These are phyloP conservation scores for Danio albolineatus DNA, from an alignment of 2,797 vertebrate species.

Conservation along the genomic window DNA sequence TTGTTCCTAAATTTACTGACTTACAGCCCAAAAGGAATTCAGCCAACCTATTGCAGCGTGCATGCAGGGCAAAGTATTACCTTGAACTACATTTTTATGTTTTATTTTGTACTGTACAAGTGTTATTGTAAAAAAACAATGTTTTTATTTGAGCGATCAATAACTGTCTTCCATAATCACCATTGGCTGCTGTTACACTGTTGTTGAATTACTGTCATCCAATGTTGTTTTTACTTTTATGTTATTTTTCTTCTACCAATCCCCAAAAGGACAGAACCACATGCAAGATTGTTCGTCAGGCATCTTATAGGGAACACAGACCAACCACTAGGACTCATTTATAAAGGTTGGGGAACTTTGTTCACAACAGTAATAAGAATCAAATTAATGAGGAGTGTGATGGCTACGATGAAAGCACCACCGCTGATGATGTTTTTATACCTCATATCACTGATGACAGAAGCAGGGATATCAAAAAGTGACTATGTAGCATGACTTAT, in stretches of 20 bases:
- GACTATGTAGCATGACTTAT: slow-evolving; percentile 86
- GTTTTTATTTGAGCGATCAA: slow-evolving; percentile 63
- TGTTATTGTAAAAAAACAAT: slow-evolving; percentile 45
- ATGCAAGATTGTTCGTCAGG: slow-evolving; percentile 68
- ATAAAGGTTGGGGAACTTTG: slow-evolving; percentile 31
- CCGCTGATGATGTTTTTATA: slow-evolving; percentile 70
- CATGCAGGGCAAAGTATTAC: slow-evolving; percentile 58
- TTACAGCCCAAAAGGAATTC: slow-evolving; percentile 25
- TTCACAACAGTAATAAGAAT: slow-evolving; percentile 53
- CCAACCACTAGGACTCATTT: slow-evolving; percentile 64
- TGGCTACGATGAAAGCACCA: slow-evolving; percentile 37
- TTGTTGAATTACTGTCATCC: slow-evolving; percentile 57
- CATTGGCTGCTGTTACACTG: slow-evolving; percentile 66
- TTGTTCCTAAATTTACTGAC: slow-evolving; percentile 10
- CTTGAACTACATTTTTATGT: slow-evolving; percentile 54
- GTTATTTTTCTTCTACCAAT: slow-evolving; percentile 56
- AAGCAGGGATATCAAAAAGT: slow-evolving; percentile 74
- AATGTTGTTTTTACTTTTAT: slow-evolving; percentile 55
- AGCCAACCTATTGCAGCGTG: slow-evolving; percentile 22
- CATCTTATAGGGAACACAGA: slow-evolving; percentile 66
- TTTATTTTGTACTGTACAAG: slow-evolving; percentile 66
- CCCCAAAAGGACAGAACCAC: slow-evolving; percentile 71
- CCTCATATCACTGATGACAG: slow-evolving; percentile 79
- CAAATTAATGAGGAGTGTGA: background rate
- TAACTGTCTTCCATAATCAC: slow-evolving; percentile 76